These are phyloP conservation scores for Argya squamiceps DNA, from an alignment of 2,797 vertebrate species.

Conservation along the genomic window DNA sequence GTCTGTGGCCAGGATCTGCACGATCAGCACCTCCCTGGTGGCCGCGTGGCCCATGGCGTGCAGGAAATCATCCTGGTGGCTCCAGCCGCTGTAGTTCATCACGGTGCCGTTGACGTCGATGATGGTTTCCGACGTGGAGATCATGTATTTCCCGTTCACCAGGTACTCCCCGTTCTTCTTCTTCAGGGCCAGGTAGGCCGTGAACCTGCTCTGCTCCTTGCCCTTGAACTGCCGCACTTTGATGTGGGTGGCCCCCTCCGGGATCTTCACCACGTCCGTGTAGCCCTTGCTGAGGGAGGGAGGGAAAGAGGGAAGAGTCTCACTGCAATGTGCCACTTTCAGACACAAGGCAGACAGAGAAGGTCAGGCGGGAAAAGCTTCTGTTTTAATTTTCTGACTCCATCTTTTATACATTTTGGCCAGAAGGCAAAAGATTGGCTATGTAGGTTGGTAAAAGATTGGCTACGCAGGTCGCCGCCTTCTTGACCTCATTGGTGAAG, in stretches of 20 bases:
- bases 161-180: constrained; percentile 90
- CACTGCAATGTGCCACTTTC: background rate
- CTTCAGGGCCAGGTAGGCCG: constrained; percentile 92
- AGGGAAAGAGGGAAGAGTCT: background rate
- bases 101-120: constrained; percentile 92
- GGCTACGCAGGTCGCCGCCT: too few species aligned
- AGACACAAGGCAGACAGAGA: too few species aligned
- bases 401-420: too few species aligned
- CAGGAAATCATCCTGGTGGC: constrained; percentile 90
- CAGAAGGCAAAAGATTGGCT: too few species aligned
- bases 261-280: constrained; percentile 95
- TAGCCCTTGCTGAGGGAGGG: constrained; percentile 89
- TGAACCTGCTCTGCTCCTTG: constrained; percentile 91
- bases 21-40: constrained; percentile 84
- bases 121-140: constrained; percentile 95
- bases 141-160: constrained; percentile 97
- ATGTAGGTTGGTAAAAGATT: too few species aligned
- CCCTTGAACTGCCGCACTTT: constrained; percentile 95
- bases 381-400: too few species aligned
- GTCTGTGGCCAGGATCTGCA: constrained; percentile 94
- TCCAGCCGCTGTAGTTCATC: constrained; percentile 98
- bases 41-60: constrained; percentile 93
- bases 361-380: too few species aligned
- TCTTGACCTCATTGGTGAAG: too few species aligned
- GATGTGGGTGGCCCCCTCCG: constrained; percentile 91